Conservation (phyloP, 2,113 vertebrate species). For the Callospermophilus lateralis region DNA sequence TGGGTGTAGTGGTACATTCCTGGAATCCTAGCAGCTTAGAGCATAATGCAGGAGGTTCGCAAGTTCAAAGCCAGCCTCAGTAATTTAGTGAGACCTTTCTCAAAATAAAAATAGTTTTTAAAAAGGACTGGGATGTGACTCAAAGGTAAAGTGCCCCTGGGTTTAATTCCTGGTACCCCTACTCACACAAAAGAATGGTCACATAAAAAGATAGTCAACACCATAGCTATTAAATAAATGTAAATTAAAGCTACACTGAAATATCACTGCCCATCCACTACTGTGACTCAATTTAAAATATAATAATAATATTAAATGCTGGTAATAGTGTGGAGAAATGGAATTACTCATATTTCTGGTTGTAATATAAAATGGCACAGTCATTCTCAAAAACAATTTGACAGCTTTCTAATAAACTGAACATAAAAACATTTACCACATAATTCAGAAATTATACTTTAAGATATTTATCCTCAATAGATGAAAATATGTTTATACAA, state of each 20-base stretch:
- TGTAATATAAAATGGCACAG: background rate
- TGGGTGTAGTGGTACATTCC: too few relatives aligned
- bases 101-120: too few relatives aligned
- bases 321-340: background rate
- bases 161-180: too few relatives aligned
- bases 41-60: too few relatives aligned
- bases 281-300: conserved; percentile 21
- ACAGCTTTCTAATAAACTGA: background rate
- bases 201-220: background rate
- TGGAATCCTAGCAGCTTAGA: too few relatives aligned
- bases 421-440: background rate
- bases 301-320: background rate
- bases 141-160: too few relatives aligned
- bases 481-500: background rate
- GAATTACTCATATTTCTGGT: background rate
- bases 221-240: background rate
- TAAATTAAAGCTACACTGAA: conserved; percentile 10
- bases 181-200: background rate
- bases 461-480: background rate
- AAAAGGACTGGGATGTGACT: too few relatives aligned
- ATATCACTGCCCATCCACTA: background rate
- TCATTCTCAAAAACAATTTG: background rate
- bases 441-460: background rate
- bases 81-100: too few relatives aligned
- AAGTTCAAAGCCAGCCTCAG: too few relatives aligned